Percentiles rank a stretch among this genome's conserved stretches.
phyloP scores from a whole-genome alignment of 2,888 invertebrate genomes.

The Dascillus cervinus region DNA sequence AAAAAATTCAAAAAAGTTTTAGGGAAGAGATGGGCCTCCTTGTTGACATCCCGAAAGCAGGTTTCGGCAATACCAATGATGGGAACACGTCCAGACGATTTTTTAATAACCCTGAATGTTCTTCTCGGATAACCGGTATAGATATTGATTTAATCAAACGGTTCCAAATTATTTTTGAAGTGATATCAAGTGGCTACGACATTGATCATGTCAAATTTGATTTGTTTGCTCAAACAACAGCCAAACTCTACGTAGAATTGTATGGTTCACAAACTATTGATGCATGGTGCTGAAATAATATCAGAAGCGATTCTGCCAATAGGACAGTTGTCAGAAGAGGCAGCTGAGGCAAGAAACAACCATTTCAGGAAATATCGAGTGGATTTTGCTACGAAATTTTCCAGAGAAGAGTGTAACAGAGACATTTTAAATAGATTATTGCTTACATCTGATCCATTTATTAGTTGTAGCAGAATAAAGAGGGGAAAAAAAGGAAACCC shows the following conservation, averaged over 20 bases:
- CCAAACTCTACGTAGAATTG: conserved; percentile 23
- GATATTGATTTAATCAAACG: conserved; percentile 8
- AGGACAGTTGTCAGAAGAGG: conserved; percentile 11
- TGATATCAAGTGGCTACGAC: conserved; percentile 3
- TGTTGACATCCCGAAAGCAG: conserved; percentile 28
- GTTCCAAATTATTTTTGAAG: conserved; percentile 1
- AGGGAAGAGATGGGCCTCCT: conserved; percentile 21
- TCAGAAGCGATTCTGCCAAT: conserved; percentile 4
- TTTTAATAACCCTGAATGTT: conserved; percentile 18
- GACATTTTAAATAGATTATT: conserved; percentile 21
- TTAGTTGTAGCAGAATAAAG: no score
- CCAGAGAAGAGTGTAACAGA: conserved; percentile 16
- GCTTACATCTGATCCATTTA: conserved; percentile 6
- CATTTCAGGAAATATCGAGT: conserved; percentile 23
- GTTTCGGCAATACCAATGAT: conserved; percentile 26
- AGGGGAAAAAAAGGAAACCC: no score
- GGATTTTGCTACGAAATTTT: conserved; percentile 20
- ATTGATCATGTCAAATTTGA: conserved; percentile 1
- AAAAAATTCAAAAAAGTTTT: conserved; percentile 9
- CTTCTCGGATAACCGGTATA: conserved; percentile 9
- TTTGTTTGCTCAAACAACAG: conserved; percentile 18
- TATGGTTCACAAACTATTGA: conserved; percentile 28
- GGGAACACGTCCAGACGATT: conserved; percentile 26
- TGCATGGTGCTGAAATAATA: conserved; percentile 21
- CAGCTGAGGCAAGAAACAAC: conserved; percentile 15